Evolutionary conservation across 1,140 invertebrate genomes (phyloP).

Genomic region (Drosophila equinoxialis): DNA sequence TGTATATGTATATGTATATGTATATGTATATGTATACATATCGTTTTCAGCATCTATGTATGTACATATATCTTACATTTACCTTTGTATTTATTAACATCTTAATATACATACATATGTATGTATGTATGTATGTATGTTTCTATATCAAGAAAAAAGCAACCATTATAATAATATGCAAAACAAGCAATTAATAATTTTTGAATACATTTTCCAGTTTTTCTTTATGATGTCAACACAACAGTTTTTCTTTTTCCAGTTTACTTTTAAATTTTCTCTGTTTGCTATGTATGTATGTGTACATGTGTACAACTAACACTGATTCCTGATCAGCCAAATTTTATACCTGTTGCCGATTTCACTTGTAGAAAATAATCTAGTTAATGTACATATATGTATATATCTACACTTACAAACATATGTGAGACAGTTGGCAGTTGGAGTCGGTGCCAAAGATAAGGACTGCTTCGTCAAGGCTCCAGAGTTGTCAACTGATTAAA

Average conservation of each 20-base stretch:
- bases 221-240: constrained; percentile 2
- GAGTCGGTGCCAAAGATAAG: constrained; percentile 13
- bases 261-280: constrained; percentile 6
- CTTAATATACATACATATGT: not conserved
- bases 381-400: constrained; percentile 31
- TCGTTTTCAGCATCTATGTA: not conserved
- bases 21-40: not conserved
- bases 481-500: constrained; percentile 41
- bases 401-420: constrained; percentile 31
- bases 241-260: constrained; percentile 14
- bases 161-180: not conserved
- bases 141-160: not conserved
- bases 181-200: constrained; percentile 1
- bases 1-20: too few relatives aligned
- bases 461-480: constrained; percentile 24
- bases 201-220: constrained; percentile 7
- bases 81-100: not conserved
- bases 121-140: not conserved
- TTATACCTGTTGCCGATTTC: constrained; percentile 43
- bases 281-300: constrained; percentile 25
- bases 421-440: constrained; percentile 25
- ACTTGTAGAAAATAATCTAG: constrained; percentile 26
- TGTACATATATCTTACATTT: not conserved
- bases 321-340: constrained; percentile 10
- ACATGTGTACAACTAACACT: constrained; percentile 29